Conservation (phyloP, 2,888 invertebrate species). For the Lycocerus yunnanus region DNA sequence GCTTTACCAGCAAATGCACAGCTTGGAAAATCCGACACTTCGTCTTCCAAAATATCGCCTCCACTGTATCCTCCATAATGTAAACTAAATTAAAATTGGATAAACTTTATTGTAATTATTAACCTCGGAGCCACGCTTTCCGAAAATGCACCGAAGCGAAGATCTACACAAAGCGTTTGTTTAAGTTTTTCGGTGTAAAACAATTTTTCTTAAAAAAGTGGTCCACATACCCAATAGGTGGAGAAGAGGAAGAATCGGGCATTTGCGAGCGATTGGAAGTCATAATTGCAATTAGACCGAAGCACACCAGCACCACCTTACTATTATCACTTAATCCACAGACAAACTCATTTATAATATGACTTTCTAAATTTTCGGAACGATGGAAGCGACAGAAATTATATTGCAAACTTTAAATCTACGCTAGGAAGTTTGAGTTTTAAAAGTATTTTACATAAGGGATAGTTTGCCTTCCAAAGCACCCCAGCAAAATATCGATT, state of each 20-base stretch:
- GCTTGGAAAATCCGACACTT: slow-evolving; percentile 76
- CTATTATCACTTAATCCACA: not conserved
- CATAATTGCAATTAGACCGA: slow-evolving; percentile 27
- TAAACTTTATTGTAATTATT: slow-evolving; percentile 6
- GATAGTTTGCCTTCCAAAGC: not conserved
- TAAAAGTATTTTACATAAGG: not conserved
- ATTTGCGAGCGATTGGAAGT: slow-evolving; percentile 60
- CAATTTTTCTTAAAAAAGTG: too few species aligned
- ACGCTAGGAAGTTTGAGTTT: not conserved
- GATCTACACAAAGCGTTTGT: too few species aligned
- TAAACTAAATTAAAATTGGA: slow-evolving; percentile 41
- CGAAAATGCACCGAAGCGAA: too few species aligned
- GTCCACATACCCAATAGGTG: slow-evolving; percentile 64
- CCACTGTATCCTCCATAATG: slow-evolving; percentile 53
- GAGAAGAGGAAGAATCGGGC: slow-evolving; percentile 73
- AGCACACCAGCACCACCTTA: not conserved
- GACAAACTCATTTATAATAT: not conserved
- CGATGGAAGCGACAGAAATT: not conserved
- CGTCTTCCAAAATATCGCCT: slow-evolving; percentile 63
- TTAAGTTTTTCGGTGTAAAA: too few species aligned
- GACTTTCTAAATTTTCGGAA: not conserved
- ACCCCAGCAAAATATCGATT: slow-evolving; percentile 9
- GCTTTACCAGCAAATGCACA: slow-evolving; percentile 76
- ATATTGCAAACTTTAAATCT: not conserved
- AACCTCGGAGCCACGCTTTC: too few species aligned